Evolutionary conservation across 2,888 invertebrate species (phyloP).

Genomic region (Blera fallax): DNA sequence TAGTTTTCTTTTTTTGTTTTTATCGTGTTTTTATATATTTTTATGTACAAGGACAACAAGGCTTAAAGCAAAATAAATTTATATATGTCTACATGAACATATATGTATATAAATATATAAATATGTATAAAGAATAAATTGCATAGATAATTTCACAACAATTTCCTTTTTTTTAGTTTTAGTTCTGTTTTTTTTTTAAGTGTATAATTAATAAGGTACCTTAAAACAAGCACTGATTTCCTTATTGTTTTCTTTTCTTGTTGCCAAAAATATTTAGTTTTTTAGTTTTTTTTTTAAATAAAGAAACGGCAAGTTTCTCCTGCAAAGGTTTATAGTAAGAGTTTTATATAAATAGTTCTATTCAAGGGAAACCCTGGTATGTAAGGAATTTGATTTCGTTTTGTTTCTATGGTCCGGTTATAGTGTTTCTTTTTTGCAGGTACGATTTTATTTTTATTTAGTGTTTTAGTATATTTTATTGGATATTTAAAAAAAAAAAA

Average conservation of each 20-base stretch:
- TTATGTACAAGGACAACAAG: slow-evolving; percentile 12
- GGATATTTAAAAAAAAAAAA: too few relatives aligned
- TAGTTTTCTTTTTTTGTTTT: too few relatives aligned
- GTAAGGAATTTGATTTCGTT: slow-evolving; percentile 1
- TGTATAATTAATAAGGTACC: slow-evolving; percentile 21
- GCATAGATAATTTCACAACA: slow-evolving; percentile 21
- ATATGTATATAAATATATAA: not conserved
- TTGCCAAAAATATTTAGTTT: not conserved
- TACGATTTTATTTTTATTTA: slow-evolving; percentile 1
- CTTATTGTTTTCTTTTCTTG: not conserved
- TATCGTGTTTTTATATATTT: not conserved
- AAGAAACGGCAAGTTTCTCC: slow-evolving; percentile 3
- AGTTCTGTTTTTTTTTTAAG: not conserved
- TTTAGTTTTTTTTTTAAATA: not conserved
- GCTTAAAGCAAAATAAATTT: slow-evolving; percentile 10
- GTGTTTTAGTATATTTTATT: not conserved
- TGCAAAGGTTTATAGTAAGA: not conserved
- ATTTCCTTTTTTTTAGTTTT: not conserved
- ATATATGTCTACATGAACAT: not conserved
- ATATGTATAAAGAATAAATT: not conserved
- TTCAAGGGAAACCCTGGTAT: not conserved
- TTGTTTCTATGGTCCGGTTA: slow-evolving; percentile 24
- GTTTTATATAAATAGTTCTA: not conserved
- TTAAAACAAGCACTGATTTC: slow-evolving; percentile 28
- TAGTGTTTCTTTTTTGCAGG: slow-evolving; percentile 35